phyloP scores from a whole-genome alignment of 2,113 vertebrate genomes.

The Ascaphus truei region DNA sequence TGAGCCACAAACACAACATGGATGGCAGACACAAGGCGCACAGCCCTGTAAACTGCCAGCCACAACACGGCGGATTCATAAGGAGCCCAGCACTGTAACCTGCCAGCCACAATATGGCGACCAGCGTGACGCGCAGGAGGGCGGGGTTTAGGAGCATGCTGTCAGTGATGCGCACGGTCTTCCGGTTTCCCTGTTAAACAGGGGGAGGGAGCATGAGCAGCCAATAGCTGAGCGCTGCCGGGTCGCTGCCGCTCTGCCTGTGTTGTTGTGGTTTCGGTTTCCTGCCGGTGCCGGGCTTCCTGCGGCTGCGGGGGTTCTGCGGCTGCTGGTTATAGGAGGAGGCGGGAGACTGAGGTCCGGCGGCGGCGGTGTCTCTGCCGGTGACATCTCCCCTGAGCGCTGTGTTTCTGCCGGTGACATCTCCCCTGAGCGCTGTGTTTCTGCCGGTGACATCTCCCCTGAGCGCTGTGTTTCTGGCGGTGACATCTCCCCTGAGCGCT shows the following conservation, averaged over 20 bases:
- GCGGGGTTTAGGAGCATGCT: neutral
- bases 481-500: no score
- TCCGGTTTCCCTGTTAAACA: neutral
- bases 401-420: no score
- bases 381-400: no score
- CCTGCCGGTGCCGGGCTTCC: rapidly evolving
- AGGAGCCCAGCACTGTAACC: no score
- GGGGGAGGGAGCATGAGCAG: neutral
- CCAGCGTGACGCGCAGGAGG: neutral
- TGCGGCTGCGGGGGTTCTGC: neutral
- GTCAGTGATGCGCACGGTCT: neutral
- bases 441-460: no score
- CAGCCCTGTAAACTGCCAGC: no score
- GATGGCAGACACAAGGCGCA: no score
- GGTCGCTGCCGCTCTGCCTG: neutral
- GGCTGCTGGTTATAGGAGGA: slow-evolving; percentile 28
- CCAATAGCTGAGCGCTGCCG: neutral
- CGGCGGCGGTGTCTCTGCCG: no score
- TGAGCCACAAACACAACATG: no score
- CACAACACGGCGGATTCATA: no score
- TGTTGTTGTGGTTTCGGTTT: neutral
- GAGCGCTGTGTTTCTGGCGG: no score
- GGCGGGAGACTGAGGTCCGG: neutral
- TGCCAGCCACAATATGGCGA: slow-evolving; percentile 9
- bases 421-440: no score